Evolutionary conservation across 2,888 invertebrate genomes (phyloP), one percentile per base, ranked within the genome.

Genomic region (Agrilus cyanescens): DNA sequence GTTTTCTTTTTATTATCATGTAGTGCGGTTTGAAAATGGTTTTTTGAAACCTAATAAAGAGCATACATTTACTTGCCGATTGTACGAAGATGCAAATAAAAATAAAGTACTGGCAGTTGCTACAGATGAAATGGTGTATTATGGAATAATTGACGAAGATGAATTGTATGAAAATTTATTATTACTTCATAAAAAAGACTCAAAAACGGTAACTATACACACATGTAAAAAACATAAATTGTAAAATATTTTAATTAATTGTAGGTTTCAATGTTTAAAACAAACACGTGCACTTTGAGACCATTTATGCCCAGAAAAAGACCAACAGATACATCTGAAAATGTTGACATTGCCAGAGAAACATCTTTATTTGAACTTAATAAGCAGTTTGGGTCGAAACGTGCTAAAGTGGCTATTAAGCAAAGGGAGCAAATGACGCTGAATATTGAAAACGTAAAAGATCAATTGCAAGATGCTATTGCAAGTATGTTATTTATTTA

Each of bases 321-420:
- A 32, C 36, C 32, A 34, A 32, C 39, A 14, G 34, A 13, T 2
- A 5, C 25, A 20, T 33, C 31, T 18, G 30, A 41, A 1, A 12
- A 33, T 8, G 32, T 18, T 33, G 16, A 10, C 4, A 29, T 32
- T 10, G 40, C 8, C 55, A 53, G 38, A 44, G 54, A 1, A 53
- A 67, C 12, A 15, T 12, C 38, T 15, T 32, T 16, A 32, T n/a
- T 37, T 15, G 70, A 70, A 40, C 59, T 81, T 1, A 75, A 75
- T 37, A 74, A 76, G 52, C 71, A 76, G 49, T 81, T 81, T 54
- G 80, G 80, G 2, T 80, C 80, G 0, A 80, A 81, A 49, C 74
- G 69, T 53, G 66, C 67, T 1, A 79, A 75, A 55, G 61, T 76
- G 50, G 61, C 62, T 37, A 72, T 75, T 45, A 79, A 80, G 50